Percentiles rank a stretch among this genome's conserved stretches.
phyloP scores from a whole-genome alignment of 2,797 vertebrate genomes.

The Podargus strigoides region DNA sequence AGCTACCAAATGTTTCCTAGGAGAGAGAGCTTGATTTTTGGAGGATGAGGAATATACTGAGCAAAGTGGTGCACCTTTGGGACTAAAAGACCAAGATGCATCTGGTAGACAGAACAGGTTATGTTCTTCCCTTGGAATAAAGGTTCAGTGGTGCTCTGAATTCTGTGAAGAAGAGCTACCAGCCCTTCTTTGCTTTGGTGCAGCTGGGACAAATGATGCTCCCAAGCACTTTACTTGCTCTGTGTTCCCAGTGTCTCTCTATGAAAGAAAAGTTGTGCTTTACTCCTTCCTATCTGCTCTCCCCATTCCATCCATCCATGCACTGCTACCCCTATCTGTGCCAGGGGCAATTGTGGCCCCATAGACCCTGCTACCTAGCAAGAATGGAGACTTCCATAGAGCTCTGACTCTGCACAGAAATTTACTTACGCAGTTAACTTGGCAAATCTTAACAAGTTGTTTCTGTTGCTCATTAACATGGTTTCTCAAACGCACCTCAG shows the following conservation, averaged over 20 bases:
- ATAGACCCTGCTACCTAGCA: not conserved
- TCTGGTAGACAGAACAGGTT: not conserved
- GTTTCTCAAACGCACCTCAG: not conserved
- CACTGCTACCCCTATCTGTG: rapidly evolving
- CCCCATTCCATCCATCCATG: not conserved
- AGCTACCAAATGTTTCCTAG: not conserved
- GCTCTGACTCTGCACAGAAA: not conserved
- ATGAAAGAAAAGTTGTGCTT: not conserved
- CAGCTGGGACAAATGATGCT: not conserved
- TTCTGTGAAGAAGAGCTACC: not conserved
- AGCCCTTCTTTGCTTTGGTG: not conserved
- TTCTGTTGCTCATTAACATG: not conserved
- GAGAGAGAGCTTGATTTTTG: not conserved
- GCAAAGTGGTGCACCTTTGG: not conserved
- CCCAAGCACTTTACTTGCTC: not conserved
- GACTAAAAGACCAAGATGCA: not conserved
- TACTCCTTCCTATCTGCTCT: not conserved
- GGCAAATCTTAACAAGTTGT: not conserved
- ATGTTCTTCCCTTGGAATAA: not conserved
- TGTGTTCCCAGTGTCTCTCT: rapidly evolving
- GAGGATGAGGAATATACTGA: not conserved
- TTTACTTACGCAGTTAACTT: rapidly evolving
- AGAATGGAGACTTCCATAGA: not conserved
- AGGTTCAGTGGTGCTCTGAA: not conserved
- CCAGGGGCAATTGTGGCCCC: not conserved